Percentiles rank a stretch among this genome's conserved stretches.
phyloP scores from a whole-genome alignment of 2,888 invertebrate species.

The Scotopteryx bipunctaria region DNA sequence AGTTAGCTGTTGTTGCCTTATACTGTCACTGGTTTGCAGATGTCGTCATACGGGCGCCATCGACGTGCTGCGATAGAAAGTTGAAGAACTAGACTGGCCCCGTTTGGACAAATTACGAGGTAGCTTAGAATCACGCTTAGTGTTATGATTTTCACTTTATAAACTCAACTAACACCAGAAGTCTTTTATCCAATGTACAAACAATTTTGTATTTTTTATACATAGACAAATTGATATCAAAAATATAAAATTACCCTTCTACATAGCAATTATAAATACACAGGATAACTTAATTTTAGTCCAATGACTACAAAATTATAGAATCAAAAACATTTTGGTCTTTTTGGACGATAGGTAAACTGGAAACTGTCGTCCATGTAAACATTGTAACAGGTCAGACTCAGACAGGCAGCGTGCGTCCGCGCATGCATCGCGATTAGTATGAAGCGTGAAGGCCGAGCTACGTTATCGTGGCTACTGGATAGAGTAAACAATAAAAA shows the following conservation, averaged over 20 bases:
- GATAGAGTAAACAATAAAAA: constrained; percentile 50
- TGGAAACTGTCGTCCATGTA: constrained; percentile 40
- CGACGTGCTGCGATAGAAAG: constrained; percentile 75
- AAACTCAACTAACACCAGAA: background rate
- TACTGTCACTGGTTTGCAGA: constrained; percentile 54
- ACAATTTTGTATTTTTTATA: no score
- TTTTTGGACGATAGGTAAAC: constrained; percentile 12
- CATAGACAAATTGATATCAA: background rate
- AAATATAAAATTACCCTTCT: background rate
- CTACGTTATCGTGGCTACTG: constrained; percentile 54
- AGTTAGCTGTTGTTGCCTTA: constrained; percentile 39
- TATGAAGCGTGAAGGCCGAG: constrained; percentile 66
- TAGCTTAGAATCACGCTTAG: constrained; percentile 53
- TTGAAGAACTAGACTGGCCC: constrained; percentile 76
- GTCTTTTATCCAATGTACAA: background rate
- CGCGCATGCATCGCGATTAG: constrained; percentile 60
- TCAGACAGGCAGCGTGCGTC: constrained; percentile 47
- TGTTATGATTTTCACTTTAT: constrained; percentile 61
- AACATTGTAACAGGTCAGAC: constrained; percentile 55
- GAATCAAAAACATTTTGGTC: background rate
- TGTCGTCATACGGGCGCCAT: constrained; percentile 61
- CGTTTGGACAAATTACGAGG: constrained; percentile 64
- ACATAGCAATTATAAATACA: background rate
- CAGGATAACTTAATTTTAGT: background rate
- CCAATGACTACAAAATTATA: background rate